These are phyloP conservation scores for Syndactyla subalaris DNA, from an alignment of 2,797 vertebrate species.

Conservation along the genomic window DNA sequence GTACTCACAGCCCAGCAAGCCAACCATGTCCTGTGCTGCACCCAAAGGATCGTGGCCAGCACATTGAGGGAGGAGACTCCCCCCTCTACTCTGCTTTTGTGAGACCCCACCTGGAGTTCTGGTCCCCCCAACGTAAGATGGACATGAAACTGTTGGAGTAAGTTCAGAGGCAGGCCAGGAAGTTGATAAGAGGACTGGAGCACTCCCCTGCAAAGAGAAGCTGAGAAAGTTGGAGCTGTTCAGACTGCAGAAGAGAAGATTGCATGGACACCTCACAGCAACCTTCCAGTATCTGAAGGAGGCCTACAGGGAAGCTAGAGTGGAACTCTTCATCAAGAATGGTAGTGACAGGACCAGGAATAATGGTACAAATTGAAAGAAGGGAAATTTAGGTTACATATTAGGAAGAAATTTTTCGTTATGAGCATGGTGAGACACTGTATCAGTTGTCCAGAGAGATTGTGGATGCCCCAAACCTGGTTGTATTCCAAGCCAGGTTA, in stretches of 20 bases:
- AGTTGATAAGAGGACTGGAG: not conserved
- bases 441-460: not conserved
- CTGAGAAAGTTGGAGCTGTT: not conserved
- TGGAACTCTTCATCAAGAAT: not conserved
- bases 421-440: fast-evolving
- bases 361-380: not conserved
- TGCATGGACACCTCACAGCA: fast-evolving
- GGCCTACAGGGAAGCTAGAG: not conserved
- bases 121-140: not conserved
- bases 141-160: not conserved
- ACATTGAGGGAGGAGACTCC: fast-evolving
- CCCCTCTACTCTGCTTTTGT: not conserved
- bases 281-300: not conserved
- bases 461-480: not conserved
- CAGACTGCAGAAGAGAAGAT: not conserved
- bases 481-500: not conserved
- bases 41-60: not conserved
- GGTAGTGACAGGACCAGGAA: not conserved
- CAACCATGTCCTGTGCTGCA: not conserved
- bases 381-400: not conserved
- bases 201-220: not conserved
- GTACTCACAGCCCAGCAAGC: not conserved
- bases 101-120: not conserved
- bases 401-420: not conserved
- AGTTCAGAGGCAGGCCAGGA: not conserved